Evolutionary conservation across 1,140 invertebrate species (phyloP).

Genomic region (Dufourea novaeangliae): DNA sequence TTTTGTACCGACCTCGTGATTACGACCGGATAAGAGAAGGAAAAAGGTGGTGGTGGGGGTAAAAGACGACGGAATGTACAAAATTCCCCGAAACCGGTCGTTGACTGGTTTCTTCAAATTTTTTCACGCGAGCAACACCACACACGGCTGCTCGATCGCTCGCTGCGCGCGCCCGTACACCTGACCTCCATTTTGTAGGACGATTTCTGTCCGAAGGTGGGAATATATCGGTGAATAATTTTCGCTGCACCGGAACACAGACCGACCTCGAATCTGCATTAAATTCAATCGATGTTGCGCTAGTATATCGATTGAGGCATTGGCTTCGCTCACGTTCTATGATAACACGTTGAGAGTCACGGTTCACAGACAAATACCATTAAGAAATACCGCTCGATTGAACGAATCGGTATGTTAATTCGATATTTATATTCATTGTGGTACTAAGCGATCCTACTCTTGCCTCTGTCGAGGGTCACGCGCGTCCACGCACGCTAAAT

Average conservation of each 20-base stretch:
- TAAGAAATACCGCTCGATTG: background rate
- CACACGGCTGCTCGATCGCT: background rate
- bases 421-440: too few relatives aligned
- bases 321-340: too few relatives aligned
- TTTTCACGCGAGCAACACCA: constrained; percentile 39
- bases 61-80: constrained; percentile 7
- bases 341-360: too few relatives aligned
- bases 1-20: constrained; percentile 8
- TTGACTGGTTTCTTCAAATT: constrained; percentile 58
- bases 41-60: background rate
- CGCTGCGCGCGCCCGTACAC: background rate
- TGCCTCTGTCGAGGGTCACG: background rate
- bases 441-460: background rate
- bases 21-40: background rate
- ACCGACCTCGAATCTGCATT: background rate
- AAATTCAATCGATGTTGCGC: background rate
- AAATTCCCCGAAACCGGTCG: constrained; percentile 48
- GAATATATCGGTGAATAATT: constrained; percentile 26
- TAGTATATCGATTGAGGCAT: background rate
- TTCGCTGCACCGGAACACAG: background rate
- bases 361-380: background rate
- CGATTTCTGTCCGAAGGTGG: constrained; percentile 13
- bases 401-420: background rate
- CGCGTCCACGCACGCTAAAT: constrained; percentile 42
- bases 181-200: constrained; percentile 58